Base-by-base conservation (phyloP, 2,888 invertebrate species). In the Allacma fusca region DNA sequence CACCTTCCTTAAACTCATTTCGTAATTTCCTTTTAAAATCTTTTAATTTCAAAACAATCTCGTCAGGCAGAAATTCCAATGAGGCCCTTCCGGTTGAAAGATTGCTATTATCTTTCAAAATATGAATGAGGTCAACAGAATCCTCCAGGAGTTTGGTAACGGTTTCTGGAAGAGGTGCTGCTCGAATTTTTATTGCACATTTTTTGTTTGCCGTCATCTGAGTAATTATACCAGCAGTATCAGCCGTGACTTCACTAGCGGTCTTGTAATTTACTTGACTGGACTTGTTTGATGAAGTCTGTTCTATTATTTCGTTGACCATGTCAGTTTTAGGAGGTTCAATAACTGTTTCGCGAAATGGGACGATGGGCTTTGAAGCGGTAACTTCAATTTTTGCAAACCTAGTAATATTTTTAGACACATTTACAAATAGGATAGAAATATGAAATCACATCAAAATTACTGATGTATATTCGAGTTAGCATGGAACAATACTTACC, bases 281-380 rank as follows among this genome's bases (percentile, higher is more conserved):
- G 5, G 65, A 29, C 26, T 68, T 75, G 19, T 13, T 21, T 0
- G 43, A 13, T 23, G 44, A 21, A 9, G 44, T 16, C 2, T 75
- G 28, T 50, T 92, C 91, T 75, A 96, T 94, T 68, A 90, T 90
- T 89, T 95, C 95, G 86, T 94, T 94, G 0, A 94, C 92, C 93
- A 93, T 94, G 86, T 94, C 95, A 1, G 92, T 87, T 85, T 91
- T 93, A 0, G 93, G 94, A 23, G 92, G 92, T 21, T 90, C 90
- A 0, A 97, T 90, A 74, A 99, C 91, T 0, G 98, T 99, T 88
- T 99, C 99, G 83, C 95, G 90, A 85, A 98, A 96, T 7, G 98
- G 94, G 0, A 99, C 98, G 84, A 99, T 98, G 0, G 98, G 98
- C 85, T 94, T 92, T 0, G 98, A 98, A 0, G 95, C 95, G 81